Evolutionary conservation across 2,113 vertebrate genomes (phyloP).

Genomic region (Monarcha castaneiventris): DNA sequence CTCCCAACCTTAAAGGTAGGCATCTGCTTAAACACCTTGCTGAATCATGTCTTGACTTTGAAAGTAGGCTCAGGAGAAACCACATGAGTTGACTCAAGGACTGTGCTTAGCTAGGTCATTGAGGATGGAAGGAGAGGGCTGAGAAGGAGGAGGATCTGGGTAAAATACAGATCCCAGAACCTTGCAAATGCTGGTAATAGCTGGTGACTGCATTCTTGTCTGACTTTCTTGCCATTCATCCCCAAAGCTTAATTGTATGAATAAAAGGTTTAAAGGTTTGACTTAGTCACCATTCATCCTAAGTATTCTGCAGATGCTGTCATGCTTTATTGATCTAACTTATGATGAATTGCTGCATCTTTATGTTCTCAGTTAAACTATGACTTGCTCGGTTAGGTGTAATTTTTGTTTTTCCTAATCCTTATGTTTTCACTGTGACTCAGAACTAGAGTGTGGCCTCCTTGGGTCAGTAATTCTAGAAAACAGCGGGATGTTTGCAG

Average conservation of each 20-base stretch:
- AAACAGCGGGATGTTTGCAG: background rate
- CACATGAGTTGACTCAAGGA: conserved; percentile 43
- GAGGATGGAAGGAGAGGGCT: background rate
- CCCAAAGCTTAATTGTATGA: background rate
- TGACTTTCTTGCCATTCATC: background rate
- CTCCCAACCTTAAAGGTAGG: conserved; percentile 54
- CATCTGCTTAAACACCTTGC: conserved; percentile 53
- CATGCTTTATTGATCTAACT: background rate
- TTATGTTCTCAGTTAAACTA: background rate
- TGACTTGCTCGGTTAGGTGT: background rate
- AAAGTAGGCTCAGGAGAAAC: conserved; percentile 42
- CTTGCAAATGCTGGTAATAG: background rate
- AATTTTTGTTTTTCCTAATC: background rate
- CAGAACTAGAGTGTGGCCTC: background rate
- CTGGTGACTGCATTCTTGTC: background rate
- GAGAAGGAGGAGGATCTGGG: background rate
- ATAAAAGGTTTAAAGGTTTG: background rate
- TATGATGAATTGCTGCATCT: background rate
- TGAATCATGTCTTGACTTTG: conserved; percentile 64
- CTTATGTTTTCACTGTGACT: background rate
- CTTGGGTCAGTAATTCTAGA: background rate
- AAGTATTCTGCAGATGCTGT: background rate
- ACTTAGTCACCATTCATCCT: background rate
- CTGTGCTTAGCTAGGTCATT: conserved; percentile 9
- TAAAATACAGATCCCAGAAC: background rate